Percentiles rank a stretch among this genome's conserved stretches.
phyloP scores from a whole-genome alignment of 1,140 invertebrate genomes.

The Drosophila lowei region DNA sequence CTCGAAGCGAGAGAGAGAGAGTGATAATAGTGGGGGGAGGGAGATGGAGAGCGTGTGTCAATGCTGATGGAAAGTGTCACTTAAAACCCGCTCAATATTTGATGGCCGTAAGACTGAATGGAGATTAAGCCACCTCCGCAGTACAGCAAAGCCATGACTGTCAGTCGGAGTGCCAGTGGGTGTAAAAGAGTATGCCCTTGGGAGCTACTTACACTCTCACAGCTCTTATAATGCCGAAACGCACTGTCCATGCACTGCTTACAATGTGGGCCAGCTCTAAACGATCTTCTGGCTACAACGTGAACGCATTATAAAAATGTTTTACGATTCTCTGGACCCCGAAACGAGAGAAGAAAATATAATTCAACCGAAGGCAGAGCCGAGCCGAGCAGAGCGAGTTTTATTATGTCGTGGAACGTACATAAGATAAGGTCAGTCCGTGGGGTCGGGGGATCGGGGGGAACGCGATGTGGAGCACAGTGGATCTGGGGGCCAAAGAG shows the following conservation, averaged over 20 bases:
- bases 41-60: slow-evolving; percentile 38
- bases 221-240: not conserved
- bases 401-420: slow-evolving; percentile 66
- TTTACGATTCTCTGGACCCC: slow-evolving; percentile 65
- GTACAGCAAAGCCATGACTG: slow-evolving; percentile 23
- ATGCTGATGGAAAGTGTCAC: slow-evolving; percentile 75
- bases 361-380: slow-evolving; percentile 14
- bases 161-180: not conserved
- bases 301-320: slow-evolving; percentile 74
- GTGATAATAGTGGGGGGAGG: not conserved
- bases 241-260: slow-evolving; percentile 1
- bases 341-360: slow-evolving; percentile 24
- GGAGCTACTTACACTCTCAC: too few relatives aligned
- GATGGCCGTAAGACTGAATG: slow-evolving; percentile 44
- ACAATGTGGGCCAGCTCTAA: slow-evolving; percentile 29
- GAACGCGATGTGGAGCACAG: not conserved
- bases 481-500: slow-evolving; percentile 7
- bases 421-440: slow-evolving; percentile 49
- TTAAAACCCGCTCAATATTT: slow-evolving; percentile 74
- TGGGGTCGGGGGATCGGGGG: slow-evolving; percentile 3
- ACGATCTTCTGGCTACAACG: slow-evolving; percentile 49
- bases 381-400: slow-evolving; percentile 54
- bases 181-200: too few relatives aligned
- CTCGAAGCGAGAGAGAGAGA: not conserved
- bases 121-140: slow-evolving; percentile 71